Conservation (phyloP, 2,797 vertebrate genomes). For the Myripristis murdjan region DNA sequence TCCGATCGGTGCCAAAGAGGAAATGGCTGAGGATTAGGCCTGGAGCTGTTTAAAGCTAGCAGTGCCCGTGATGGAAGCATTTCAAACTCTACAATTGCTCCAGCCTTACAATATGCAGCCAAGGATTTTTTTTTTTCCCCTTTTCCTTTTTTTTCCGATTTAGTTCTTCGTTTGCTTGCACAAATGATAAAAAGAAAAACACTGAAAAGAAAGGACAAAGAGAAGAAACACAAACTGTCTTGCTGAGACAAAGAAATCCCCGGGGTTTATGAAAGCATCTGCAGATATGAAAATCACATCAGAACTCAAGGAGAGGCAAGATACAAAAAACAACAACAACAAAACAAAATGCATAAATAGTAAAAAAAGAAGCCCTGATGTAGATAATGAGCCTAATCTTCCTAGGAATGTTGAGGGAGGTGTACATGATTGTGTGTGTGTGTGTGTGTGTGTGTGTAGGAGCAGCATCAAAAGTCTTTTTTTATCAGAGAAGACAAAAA, state of each 20-base stretch:
- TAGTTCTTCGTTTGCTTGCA: slow-evolving; percentile 43
- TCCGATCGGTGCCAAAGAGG: slow-evolving; percentile 72
- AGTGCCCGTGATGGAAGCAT: slow-evolving; percentile 56
- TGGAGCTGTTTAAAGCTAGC: slow-evolving; percentile 71
- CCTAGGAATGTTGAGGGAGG: too few species aligned
- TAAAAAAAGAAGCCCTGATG: background rate
- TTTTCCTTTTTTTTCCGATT: too few species aligned
- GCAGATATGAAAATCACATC: slow-evolving; percentile 19
- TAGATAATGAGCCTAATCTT: background rate
- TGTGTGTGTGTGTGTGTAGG: background rate
- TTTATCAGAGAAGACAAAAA: slow-evolving; percentile 4
- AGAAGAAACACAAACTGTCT: too few species aligned
- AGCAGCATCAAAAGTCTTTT: slow-evolving; percentile 3
- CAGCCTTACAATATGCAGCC: slow-evolving; percentile 52
- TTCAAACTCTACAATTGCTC: slow-evolving; percentile 57
- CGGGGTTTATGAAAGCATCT: slow-evolving; percentile 10
- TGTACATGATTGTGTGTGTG: too few species aligned
- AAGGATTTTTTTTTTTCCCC: background rate
- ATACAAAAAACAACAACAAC: too few species aligned
- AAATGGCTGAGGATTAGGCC: slow-evolving; percentile 79
- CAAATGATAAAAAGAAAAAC: slow-evolving; percentile 50
- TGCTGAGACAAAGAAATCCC: slow-evolving; percentile 20
- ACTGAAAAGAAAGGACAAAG: too few species aligned
- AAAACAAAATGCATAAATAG: slow-evolving; percentile 5
- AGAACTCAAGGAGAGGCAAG: background rate